phyloP scores from a whole-genome alignment of 1,140 invertebrate species.

The Oscheius sp. region DNA sequence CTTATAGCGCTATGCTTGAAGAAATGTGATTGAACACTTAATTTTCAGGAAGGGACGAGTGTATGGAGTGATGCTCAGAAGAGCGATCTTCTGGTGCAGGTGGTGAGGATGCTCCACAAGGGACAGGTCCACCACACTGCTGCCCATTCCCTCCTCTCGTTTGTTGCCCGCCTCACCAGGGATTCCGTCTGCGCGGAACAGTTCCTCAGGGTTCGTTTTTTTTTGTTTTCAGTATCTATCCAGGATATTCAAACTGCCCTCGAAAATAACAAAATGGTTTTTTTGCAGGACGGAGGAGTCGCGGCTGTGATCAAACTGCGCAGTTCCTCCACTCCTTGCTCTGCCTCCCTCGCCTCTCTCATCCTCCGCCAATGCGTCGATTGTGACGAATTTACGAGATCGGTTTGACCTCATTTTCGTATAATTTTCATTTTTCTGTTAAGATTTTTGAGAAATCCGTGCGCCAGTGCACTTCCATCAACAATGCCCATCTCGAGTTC shows the following conservation, averaged over 20 bases:
- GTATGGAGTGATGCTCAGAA: slow-evolving; percentile 7
- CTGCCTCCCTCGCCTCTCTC: slow-evolving; percentile 70
- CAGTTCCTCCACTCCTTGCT: neutral
- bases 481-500: neutral
- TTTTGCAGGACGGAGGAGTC: slow-evolving; percentile 1
- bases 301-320: slow-evolving; percentile 9
- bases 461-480: neutral
- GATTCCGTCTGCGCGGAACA: neutral
- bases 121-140: neutral
- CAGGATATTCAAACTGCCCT: no score
- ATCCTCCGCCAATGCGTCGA: slow-evolving; percentile 81
- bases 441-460: slow-evolving; percentile 2
- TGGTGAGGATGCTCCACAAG: neutral
- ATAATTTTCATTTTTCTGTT: neutral
- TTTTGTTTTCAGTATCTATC: no score
- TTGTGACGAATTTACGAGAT: slow-evolving; percentile 74
- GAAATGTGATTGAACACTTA: no score
- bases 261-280: neutral
- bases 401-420: neutral
- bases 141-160: slow-evolving; percentile 15
- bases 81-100: neutral
- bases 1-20: neutral
- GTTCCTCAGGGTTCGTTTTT: neutral
- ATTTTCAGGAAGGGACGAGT: neutral
- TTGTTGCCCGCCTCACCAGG: slow-evolving; percentile 16